Base-by-base conservation (phyloP, 2,113 vertebrate genomes). In the Thalassoma bifasciatum region DNA sequence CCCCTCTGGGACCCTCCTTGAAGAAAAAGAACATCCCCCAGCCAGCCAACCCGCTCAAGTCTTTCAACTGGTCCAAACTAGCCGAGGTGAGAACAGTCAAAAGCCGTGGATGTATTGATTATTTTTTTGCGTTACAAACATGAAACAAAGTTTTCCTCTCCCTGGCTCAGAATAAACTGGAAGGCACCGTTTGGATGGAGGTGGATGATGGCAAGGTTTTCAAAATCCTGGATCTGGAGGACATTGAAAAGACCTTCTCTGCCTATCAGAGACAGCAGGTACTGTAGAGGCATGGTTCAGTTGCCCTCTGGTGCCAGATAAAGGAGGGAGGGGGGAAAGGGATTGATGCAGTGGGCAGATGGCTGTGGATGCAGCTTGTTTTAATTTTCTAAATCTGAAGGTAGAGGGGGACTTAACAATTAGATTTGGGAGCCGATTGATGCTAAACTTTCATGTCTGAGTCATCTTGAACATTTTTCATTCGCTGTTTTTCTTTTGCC, bases 211-310 rank as follows among this genome's bases (percentile, higher is more conserved):
- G 89, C 36, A 96, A 93, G 83, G 98, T 99, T 69, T 99, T 96
- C 79, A 97, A 98, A 93, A 84, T 98, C 85, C 92, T 99, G 76
- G 97, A 99, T 80, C 95, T 99, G 0, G 95, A 95, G 82, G 98
- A 99, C 86, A 93, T 99, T 53, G 98, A 99, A 81, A 97, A 96
- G 87, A 99, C 97, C 0, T 99, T 99, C 91, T 99, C 98, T 0
- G 98, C 98, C 76, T 99, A 99, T 93, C 98, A 99, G 93, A 96
- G 97, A 90, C 98, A 99, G 89, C 98, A 99, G 98, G 98, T 99
- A 96, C 76, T 66, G 46, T 62, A 38, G 38, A 40, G 26, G 21
- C 19, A 44, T 9, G 47, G 26, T 30, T 30, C 30, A 70, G 47
- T 57, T 3, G 1, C 12, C 19, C 9, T 54, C 36, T 24, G n/a